These are phyloP conservation scores for Neolamprologus cancellatus DNA, from an alignment of 2,113 vertebrate genomes.

Conservation along the genomic window DNA sequence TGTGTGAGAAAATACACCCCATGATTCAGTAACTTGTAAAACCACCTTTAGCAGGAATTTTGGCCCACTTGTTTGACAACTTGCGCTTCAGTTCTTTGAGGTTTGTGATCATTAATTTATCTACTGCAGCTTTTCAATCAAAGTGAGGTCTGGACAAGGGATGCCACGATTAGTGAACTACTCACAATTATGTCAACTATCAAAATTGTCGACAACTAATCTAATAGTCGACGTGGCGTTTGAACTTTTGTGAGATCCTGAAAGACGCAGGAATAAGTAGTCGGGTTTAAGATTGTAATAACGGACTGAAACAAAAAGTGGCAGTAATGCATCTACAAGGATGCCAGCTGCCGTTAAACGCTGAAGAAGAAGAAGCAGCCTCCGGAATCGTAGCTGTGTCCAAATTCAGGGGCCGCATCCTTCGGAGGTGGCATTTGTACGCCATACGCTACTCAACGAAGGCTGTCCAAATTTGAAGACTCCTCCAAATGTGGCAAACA, in stretches of 20 bases:
- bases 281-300: background rate
- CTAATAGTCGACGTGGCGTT: background rate
- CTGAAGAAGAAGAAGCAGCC: background rate
- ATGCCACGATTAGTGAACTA: background rate
- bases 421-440: background rate
- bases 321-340: background rate
- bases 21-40: background rate
- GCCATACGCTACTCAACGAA: accelerated
- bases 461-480: background rate
- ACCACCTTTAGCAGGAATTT: background rate
- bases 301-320: background rate
- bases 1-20: background rate
- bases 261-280: background rate
- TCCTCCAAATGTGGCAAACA: background rate
- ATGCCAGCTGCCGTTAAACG: background rate
- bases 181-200: background rate
- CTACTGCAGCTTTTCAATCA: background rate
- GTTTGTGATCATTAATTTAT: background rate
- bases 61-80: background rate
- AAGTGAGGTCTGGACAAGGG: background rate
- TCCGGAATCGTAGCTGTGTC: background rate
- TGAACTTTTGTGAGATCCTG: background rate
- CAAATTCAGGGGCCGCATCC: background rate
- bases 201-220: background rate
- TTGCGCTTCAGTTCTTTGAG: background rate